Base-by-base conservation (phyloP, 2,888 invertebrate genomes). In the Drosophila nr. fundita region DNA sequence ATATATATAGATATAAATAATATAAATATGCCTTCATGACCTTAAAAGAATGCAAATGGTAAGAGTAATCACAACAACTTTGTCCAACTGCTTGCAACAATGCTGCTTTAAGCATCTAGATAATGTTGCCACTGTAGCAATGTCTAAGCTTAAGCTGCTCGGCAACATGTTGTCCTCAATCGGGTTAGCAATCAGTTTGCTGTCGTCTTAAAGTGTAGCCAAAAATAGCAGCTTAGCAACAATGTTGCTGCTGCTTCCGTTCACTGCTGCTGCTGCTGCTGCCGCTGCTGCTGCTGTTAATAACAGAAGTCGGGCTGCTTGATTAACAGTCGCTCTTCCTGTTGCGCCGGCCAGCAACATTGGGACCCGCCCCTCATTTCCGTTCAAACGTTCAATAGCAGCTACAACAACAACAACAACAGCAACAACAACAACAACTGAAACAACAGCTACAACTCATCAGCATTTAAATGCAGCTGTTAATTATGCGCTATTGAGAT, bases 341-440 rank as follows among this genome's bases (percentile, higher is more conserved):
- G 76, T 76, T 76, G 53, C 32, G 11, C 29, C 38, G 34, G 36
- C 29, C 27, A 48, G 32, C 59, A 53, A 40, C 30, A 24, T 53
- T 42, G 32, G 32, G 76, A 45, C 60, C 69, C 80, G 77, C 80
- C 80, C 80, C 76, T 77, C 71, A 77, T 77, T 77, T 78, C 80
- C 77, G 80, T 61, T 63, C 36, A 30, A 65, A 42, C 49, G 68
- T 64, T 53, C 45, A 69, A 53, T 52, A 64, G n/a, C 57, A 60
- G 42, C 49, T 68, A 32, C 64, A 69, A n/a, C 64, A 62, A 18
- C 49, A 66, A n/a, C 52, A 62, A 29, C 53, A 62, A 18, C 49
- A 66, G 15, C 52, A 62, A 29, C 53, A 74, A 45, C 77, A 24
- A 24, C 49, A 66, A n/a, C 52, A 55, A 34, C 27, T 48, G 38